Percentiles rank a stretch among this genome's conserved stretches.
Conservation (phyloP, 2,797 vertebrate species). For the Heliangelus exortis region DNA sequence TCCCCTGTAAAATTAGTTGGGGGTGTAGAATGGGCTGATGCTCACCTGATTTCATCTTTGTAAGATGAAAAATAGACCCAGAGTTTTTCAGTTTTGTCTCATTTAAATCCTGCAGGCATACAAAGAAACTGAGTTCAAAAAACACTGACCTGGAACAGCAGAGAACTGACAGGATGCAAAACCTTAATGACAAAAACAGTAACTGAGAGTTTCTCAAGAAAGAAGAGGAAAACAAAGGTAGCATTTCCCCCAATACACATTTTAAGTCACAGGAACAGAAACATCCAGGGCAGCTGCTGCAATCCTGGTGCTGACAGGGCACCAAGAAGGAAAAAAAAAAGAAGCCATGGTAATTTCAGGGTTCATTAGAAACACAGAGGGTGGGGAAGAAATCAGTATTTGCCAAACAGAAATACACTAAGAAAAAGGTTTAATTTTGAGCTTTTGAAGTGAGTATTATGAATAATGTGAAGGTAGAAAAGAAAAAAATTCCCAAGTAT, state of each 20-base stretch:
- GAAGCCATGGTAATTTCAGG: constrained; percentile 47
- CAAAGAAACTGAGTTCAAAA: not conserved
- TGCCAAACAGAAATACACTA: constrained; percentile 25
- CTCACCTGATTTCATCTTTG: not conserved
- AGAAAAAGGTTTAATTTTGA: constrained; percentile 64
- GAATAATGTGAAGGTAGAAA: constrained; percentile 59
- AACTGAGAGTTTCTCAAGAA: not conserved
- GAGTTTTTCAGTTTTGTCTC: not conserved
- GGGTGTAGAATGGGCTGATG: not conserved
- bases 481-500: not conserved
- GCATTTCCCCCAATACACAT: not conserved
- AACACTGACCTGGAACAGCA: not conserved
- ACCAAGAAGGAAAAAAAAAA: not conserved
- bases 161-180: not conserved
- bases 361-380: constrained; percentile 48
- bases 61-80: not conserved
- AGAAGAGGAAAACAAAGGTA: not conserved
- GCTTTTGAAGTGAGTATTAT: constrained; percentile 32
- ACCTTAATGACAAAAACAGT: not conserved
- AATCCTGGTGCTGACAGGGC: not conserved
- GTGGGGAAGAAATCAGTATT: constrained; percentile 45
- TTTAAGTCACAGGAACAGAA: not conserved
- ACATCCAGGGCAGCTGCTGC: not conserved
- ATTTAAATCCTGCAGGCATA: not conserved
- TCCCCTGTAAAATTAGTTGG: not conserved